phyloP scores from a whole-genome alignment of 1,140 invertebrate genomes.

The Drosophila subobscura region DNA sequence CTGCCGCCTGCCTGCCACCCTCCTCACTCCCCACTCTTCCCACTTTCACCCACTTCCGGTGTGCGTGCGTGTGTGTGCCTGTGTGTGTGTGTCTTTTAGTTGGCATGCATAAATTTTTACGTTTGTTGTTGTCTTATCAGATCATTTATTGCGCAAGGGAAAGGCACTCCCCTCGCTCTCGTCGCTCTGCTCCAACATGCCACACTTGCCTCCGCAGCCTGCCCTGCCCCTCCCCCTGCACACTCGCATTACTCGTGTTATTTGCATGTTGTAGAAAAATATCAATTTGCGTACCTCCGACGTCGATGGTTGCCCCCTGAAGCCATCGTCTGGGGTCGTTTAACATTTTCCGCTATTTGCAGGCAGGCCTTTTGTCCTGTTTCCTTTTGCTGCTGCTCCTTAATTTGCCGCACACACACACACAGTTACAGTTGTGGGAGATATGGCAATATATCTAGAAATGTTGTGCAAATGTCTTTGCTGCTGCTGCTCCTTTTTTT shows the following conservation, averaged over 20 bases:
- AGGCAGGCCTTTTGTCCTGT: constrained; percentile 68
- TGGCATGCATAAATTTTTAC: constrained; percentile 81
- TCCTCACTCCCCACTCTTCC: too few relatives aligned
- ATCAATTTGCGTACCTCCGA: constrained; percentile 80
- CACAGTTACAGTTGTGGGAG: constrained; percentile 12
- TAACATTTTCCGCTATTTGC: constrained; percentile 81
- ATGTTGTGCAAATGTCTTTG: constrained; percentile 70
- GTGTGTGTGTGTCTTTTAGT: constrained; percentile 63
- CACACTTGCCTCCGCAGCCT: too few relatives aligned
- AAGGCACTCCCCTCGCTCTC: not conserved
- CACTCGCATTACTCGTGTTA: constrained; percentile 73
- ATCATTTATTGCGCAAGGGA: constrained; percentile 68
- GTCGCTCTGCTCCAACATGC: not conserved
- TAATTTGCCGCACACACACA: constrained; percentile 61
- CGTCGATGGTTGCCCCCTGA: constrained; percentile 26
- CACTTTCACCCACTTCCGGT: constrained; percentile 16
- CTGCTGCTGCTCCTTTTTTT: constrained; percentile 8
- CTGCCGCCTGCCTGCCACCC: too few relatives aligned
- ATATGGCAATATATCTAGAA: constrained; percentile 64
- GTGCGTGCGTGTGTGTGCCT: constrained; percentile 6
- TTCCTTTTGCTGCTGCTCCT: constrained; percentile 39
- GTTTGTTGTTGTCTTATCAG: constrained; percentile 81
- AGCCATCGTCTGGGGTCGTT: constrained; percentile 40
- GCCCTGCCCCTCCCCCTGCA: not conserved
- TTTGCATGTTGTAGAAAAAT: constrained; percentile 82